phyloP scores from a whole-genome alignment of 2,888 invertebrate species.

The Ellobium chinense region DNA sequence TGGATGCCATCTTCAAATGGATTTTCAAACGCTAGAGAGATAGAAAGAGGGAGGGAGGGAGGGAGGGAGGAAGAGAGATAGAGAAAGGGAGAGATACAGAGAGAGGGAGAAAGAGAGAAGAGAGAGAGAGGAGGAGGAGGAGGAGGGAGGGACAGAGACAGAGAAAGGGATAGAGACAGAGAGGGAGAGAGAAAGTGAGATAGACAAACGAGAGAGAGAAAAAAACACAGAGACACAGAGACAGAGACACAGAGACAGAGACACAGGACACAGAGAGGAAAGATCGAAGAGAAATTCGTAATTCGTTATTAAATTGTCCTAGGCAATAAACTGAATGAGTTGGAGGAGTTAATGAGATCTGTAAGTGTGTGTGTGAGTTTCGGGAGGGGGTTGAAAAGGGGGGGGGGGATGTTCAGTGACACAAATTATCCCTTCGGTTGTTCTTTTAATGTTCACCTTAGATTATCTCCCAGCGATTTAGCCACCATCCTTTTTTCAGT shows the following conservation, averaged over 20 bases:
- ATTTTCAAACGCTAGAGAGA: not conserved
- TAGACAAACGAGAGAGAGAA: not conserved
- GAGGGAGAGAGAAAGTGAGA: not conserved
- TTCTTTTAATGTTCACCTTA: no score
- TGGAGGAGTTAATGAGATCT: no score
- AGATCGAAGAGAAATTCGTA: not conserved
- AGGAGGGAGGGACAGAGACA: not conserved
- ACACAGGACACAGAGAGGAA: not conserved
- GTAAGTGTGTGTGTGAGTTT: no score
- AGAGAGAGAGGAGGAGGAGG: not conserved
- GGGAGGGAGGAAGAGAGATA: not conserved
- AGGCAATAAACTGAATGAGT: no score
- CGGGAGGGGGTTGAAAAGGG: no score
- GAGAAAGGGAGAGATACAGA: constrained; percentile 10
- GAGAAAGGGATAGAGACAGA: not conserved
- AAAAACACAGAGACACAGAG: not conserved
- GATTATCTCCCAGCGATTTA: no score
- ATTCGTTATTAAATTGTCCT: no score
- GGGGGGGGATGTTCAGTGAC: no score
- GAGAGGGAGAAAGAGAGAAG: not conserved
- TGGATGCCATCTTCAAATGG: no score
- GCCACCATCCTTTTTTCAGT: no score
- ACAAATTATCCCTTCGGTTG: no score
- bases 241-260: not conserved
- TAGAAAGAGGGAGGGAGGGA: not conserved